Conservation (phyloP, 2,888 invertebrate genomes). For the Creontiades dilutus region DNA sequence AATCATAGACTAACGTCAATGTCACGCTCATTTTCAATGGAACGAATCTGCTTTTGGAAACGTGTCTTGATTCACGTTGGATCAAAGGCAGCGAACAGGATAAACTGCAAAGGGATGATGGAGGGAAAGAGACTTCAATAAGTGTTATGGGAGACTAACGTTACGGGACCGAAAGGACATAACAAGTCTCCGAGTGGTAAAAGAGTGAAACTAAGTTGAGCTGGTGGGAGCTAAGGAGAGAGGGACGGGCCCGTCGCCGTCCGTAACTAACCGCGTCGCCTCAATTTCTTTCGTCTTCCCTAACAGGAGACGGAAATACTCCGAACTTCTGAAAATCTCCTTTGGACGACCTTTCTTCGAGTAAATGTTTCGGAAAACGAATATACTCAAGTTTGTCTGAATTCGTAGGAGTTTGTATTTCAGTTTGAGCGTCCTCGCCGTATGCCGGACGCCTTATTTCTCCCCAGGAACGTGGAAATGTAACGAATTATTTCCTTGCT, state of each 20-base stretch:
- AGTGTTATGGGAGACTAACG: not conserved
- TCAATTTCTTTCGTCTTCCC: constrained; percentile 46
- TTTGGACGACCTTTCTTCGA: not conserved
- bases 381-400: not conserved
- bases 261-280: constrained; percentile 59
- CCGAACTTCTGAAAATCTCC: not conserved
- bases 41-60: no score
- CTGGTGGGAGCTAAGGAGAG: not conserved
- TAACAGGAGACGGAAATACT: not conserved
- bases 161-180: not conserved
- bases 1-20: no score
- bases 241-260: constrained; percentile 26
- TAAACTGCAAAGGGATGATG: not conserved
- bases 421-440: no score
- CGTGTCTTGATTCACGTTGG: no score
- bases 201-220: constrained; percentile 62
- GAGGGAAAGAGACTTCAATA: not conserved
- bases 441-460: no score
- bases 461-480: no score
- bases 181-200: constrained; percentile 62
- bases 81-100: no score
- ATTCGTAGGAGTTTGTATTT: no score
- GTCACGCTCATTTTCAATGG: no score
- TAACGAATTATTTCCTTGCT: no score
- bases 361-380: constrained; percentile 10